Evolutionary conservation across 2,888 invertebrate genomes (phyloP).

Genomic region (Ormyrus nitidulus): DNA sequence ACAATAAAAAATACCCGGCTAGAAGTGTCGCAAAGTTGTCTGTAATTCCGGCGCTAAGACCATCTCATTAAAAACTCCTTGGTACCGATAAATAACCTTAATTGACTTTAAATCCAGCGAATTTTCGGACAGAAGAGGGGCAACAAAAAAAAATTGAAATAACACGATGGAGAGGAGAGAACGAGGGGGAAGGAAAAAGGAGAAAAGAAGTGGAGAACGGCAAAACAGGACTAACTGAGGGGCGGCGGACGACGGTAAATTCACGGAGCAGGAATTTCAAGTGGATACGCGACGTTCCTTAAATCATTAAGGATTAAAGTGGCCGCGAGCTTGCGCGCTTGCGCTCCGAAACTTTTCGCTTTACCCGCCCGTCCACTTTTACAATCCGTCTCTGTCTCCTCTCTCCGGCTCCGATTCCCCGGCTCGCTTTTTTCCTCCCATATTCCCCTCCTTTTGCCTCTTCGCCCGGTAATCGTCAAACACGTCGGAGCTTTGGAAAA

Average conservation of each 20-base stretch:
- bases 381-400: not conserved
- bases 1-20: no score
- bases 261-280: conserved; percentile 46
- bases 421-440: not conserved
- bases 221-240: conserved; percentile 27
- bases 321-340: conserved; percentile 34
- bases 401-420: not conserved
- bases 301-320: conserved; percentile 58
- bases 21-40: not conserved
- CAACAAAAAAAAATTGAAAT: conserved; percentile 6
- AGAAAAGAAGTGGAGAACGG: not conserved
- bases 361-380: not conserved
- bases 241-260: conserved; percentile 20
- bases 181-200: not conserved
- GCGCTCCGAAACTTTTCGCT: conserved; percentile 47
- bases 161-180: not conserved
- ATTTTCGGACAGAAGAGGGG: conserved; percentile 25
- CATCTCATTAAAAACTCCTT: conserved; percentile 50
- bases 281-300: conserved; percentile 53
- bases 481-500: conserved; percentile 12
- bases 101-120: conserved; percentile 54
- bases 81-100: conserved; percentile 54
- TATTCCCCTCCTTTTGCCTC: not conserved
- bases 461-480: conserved; percentile 31
- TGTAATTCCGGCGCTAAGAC: conserved; percentile 28